Conservation (phyloP, 2,888 invertebrate genomes). For the Acanthosepion pharaonis region DNA sequence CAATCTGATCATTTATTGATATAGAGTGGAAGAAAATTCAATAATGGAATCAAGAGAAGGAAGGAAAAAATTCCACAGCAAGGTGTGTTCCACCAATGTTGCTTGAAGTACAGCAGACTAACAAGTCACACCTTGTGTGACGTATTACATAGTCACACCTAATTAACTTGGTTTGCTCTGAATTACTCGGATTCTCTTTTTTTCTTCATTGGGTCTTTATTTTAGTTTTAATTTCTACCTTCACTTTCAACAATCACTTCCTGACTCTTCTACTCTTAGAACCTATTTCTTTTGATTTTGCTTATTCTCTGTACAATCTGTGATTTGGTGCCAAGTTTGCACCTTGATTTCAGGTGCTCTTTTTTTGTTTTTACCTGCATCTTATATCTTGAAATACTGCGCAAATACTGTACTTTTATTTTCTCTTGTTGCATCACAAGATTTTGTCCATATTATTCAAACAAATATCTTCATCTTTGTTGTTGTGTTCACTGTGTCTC, state of each 20-base stretch:
- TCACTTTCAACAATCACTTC: background rate
- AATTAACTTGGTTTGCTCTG: background rate
- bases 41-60: background rate
- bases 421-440: too few relatives aligned
- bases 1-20: slow-evolving; percentile 9
- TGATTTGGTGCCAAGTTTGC: background rate
- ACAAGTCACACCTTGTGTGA: background rate
- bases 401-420: too few relatives aligned
- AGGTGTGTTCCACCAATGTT: background rate
- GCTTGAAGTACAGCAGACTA: background rate
- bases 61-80: background rate
- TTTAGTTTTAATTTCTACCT: background rate
- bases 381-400: background rate
- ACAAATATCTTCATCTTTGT: too few relatives aligned
- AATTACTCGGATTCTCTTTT: background rate
- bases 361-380: background rate
- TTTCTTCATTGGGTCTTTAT: background rate
- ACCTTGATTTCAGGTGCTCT: background rate
- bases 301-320: background rate
- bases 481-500: background rate
- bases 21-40: background rate
- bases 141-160: slow-evolving; percentile 8
- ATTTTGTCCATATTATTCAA: too few relatives aligned
- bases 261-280: background rate
- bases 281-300: background rate